These are phyloP conservation scores for Luffia ferchaultella DNA, from an alignment of 2,888 invertebrate genomes.

Conservation along the genomic window DNA sequence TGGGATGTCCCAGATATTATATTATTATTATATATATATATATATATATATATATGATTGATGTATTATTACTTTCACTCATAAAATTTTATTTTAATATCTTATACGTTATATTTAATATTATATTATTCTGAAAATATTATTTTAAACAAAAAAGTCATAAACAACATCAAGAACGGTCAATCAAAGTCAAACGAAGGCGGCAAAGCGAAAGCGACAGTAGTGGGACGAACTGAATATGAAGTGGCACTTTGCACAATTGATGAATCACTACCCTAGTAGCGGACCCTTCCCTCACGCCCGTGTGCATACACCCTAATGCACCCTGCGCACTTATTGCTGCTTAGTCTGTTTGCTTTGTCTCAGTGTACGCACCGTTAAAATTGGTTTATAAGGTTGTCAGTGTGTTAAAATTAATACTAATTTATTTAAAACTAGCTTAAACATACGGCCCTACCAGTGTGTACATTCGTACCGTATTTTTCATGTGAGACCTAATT, in stretches of 20 bases:
- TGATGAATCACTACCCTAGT: conserved; percentile 47
- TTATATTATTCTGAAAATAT: no score
- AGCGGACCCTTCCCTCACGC: no score
- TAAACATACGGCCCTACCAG: no score
- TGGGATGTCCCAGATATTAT: no score
- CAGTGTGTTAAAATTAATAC: no score
- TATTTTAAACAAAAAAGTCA: no score
- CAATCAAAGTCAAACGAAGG: conserved; percentile 35
- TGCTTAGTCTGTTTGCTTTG: neutral
- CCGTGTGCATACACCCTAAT: conserved; percentile 7
- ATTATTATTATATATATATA: no score
- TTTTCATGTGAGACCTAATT: no score
- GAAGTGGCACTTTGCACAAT: conserved; percentile 55
- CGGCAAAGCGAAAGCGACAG: conserved; percentile 37
- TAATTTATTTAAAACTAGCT: no score
- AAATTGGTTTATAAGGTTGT: no score
- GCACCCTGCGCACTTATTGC: conserved; percentile 3
- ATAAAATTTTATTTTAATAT: neutral
- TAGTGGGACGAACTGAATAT: conserved; percentile 44
- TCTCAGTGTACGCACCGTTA: neutral
- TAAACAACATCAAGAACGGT: conserved; percentile 27
- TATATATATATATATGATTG: neutral
- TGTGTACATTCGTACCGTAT: no score
- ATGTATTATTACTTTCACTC: neutral
- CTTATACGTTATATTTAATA: no score